Base-by-base conservation (phyloP, 2,888 invertebrate genomes). In the Parnassius smintheus region DNA sequence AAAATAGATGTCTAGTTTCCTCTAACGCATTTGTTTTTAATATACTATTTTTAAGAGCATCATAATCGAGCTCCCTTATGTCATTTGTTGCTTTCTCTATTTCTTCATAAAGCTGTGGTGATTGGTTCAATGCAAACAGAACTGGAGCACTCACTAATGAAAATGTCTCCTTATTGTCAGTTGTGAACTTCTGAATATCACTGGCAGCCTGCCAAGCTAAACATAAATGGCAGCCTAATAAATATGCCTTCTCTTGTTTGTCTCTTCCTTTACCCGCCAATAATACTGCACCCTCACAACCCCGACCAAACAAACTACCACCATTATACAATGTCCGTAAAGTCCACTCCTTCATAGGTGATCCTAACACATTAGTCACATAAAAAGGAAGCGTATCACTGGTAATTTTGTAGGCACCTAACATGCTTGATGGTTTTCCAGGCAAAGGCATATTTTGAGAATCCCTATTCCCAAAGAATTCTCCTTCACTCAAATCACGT, bases 111-210 rank as follows among this genome's bases (percentile, higher is more conserved):
- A 96, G 83, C 8, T 93, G 85, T 2, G 95, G 94, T 76, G 96
- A 95, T 64, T 95, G 92, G 76, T 96, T 94, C 51, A 97, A 85
- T 63, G 97, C 96, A 69, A 96, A 96, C 73, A 97, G 92, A 2
- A 97, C 95, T 0, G 98, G 98, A 2, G 97, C 96, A 75, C 95
- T 95, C 2, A 96, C 95, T 72, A 97, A 83, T 65, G 94, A 95
- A 74, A 94, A 95, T 0, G 93, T 77, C 18, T 85, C 82, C 63
- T 85, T 85, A 94, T 42, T 95, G 92, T 75, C 94, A 82, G 81
- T 94, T 89, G 63, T 93, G 70, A 75, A 75, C 65, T 83, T 87
- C 64, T 87, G 84, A 35, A 89, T 61, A 66, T 92, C 91, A 8
- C 81, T 81, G 0, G 85, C 82, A 0, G 95, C 95, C 92, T 97